Base-by-base conservation (phyloP, 1,140 invertebrate species). In the Mamestra configurata region DNA sequence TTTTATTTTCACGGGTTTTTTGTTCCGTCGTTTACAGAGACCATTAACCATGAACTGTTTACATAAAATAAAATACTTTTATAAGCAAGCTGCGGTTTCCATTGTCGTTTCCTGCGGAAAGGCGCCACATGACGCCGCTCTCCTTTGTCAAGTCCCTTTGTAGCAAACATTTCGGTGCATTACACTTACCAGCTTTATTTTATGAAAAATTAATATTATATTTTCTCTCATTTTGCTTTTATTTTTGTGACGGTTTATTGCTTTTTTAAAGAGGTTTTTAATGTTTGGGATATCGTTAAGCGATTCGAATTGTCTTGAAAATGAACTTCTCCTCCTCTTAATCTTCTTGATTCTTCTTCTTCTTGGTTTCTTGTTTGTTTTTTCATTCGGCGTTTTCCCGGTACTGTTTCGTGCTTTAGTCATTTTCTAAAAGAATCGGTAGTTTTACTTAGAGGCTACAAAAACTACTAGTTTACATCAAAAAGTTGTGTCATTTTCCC, bases 121-220 rank as follows among this genome's bases (percentile, higher is more conserved):
- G 70, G 20, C 72, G 53, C 79, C 79, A 68, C 61, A 75, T 75
- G 79, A 68, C 51, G 71, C 20, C 71, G 13, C 20, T 43, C 57
- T 35, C 79, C 37, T 80, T 80, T 80, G 79, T 64, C 68, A 59
- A 40, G 43, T 61, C 57, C 40, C 46, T 79, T 79, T 79, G 70
- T 79, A n/a, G 35, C 70, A 71, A 72, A 27, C 37, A 72, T 73
- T 73, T 53, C 55, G 46, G 27, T 73, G 78, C 79, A 81, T 81
- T 81, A 70, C 64, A 43, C 27, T 71, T 59, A 11, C 20, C 37
- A 40, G 71, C 13, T 40, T 75, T 55, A 49, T 55, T 75, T 40
- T 59, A 75, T 57, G 51, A 18, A 75, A 59, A 71, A 35, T 51
- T 31, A 59, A 53, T 71, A 53, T 31, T 7, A 59, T 57, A 22